A percentile compares a stretch with the other conserved stretches of the same genome.
Evolutionary conservation across 2,113 vertebrate species (phyloP).

Genomic region (Nipponia nippon): DNA sequence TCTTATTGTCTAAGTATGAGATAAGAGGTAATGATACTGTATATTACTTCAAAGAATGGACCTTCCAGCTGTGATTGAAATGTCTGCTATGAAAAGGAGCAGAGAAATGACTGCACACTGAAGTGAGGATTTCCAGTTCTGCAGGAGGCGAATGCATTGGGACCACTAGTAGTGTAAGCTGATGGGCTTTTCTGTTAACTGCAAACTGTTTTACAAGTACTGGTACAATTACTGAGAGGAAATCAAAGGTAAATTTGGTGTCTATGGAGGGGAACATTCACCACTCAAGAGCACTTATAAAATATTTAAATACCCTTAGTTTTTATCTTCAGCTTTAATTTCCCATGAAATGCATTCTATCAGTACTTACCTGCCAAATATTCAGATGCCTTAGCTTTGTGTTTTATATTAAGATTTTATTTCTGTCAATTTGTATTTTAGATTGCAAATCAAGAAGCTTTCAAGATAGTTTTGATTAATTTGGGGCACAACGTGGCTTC

Average conservation of each 20-base stretch:
- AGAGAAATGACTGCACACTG: not conserved
- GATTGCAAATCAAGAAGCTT: conserved; percentile 52
- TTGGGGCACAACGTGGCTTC: conserved; percentile 1
- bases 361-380: not conserved
- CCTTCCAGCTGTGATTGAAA: not conserved
- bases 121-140: not conserved
- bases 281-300: not conserved
- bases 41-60: not conserved
- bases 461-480: conserved; percentile 54
- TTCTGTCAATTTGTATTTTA: conserved; percentile 56
- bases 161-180: not conserved
- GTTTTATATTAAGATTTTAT: conserved; percentile 55
- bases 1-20: not conserved
- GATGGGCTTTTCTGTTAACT: not conserved
- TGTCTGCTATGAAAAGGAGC: not conserved
- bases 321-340: conserved; percentile 42
- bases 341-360: not conserved
- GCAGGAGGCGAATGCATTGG: not conserved
- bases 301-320: conserved; percentile 35
- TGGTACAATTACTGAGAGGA: not conserved
- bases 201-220: not conserved
- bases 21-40: not conserved
- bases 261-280: not conserved
- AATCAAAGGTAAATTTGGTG: not conserved
- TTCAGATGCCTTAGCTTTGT: not conserved